Evolutionary conservation across 2,113 vertebrate species (phyloP).

Genomic region (Ginglymostoma cirratum): DNA sequence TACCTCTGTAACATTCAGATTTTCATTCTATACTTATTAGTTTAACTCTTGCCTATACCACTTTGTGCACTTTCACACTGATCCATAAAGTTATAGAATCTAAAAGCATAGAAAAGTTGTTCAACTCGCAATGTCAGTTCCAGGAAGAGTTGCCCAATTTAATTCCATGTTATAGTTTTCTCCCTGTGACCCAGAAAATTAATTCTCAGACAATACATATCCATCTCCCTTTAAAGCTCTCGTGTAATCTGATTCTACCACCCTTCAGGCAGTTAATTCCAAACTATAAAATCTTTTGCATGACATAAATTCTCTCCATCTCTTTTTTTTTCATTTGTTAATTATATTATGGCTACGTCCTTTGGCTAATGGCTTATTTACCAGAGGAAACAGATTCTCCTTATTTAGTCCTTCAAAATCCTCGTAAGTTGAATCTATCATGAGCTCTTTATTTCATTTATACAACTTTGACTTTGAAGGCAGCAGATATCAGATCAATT

Average conservation of each 20-base stretch:
- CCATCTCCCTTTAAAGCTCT: background rate
- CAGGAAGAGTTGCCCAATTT: background rate
- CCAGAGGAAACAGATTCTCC: background rate
- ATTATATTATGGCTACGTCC: background rate
- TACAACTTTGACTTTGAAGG: background rate
- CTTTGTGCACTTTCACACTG: background rate
- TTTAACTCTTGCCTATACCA: background rate
- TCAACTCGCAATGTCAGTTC: background rate
- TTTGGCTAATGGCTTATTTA: background rate
- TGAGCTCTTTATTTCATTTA: background rate
- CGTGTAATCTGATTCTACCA: background rate
- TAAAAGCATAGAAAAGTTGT: background rate
- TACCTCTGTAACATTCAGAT: background rate
- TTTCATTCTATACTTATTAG: background rate
- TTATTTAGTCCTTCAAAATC: background rate
- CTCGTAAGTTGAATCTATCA: background rate
- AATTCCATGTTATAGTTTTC: background rate
- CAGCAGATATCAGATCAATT: background rate
- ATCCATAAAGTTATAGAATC: background rate
- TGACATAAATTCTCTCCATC: background rate
- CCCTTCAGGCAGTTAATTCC: background rate
- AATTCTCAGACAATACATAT: background rate
- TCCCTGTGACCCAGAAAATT: background rate
- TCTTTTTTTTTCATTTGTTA: background rate
- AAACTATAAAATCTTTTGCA: background rate